Conservation (phyloP, 1,140 invertebrate species). For the Drosophila ananassae region DNA sequence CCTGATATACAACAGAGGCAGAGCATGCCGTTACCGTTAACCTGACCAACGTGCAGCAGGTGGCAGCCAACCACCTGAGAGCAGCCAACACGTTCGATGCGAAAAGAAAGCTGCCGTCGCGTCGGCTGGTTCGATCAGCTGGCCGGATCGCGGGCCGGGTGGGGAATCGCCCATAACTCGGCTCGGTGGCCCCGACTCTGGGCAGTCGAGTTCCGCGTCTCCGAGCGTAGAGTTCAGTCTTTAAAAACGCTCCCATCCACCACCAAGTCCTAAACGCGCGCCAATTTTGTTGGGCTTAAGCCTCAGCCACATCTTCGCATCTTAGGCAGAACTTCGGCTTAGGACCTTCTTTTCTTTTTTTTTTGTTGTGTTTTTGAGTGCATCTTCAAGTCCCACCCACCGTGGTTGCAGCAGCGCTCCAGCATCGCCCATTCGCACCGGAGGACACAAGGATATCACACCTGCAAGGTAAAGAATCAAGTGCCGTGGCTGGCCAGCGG, state of each 20-base stretch:
- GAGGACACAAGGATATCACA: constrained; percentile 10
- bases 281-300: constrained; percentile 12
- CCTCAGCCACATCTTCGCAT: too few relatives aligned
- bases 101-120: constrained; percentile 66
- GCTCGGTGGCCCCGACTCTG: constrained; percentile 55
- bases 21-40: not conserved
- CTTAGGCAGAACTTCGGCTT: not conserved
- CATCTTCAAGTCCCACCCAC: not conserved
- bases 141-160: constrained; percentile 18
- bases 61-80: not conserved
- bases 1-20: not conserved
- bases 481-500: not conserved
- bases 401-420: not conserved
- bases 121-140: constrained; percentile 21
- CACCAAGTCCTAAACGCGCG: constrained; percentile 37
- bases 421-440: not conserved
- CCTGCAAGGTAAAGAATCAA: not conserved
- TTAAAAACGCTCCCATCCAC: constrained; percentile 17
- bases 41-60: constrained; percentile 11
- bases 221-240: constrained; percentile 63
- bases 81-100: constrained; percentile 57
- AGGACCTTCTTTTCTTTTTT: constrained; percentile 18
- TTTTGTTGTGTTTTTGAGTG: constrained; percentile 17
- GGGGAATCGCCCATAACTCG: constrained; percentile 75
- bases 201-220: constrained; percentile 76